Conservation (phyloP, 1,140 invertebrate genomes). For the Periplaneta americana region DNA sequence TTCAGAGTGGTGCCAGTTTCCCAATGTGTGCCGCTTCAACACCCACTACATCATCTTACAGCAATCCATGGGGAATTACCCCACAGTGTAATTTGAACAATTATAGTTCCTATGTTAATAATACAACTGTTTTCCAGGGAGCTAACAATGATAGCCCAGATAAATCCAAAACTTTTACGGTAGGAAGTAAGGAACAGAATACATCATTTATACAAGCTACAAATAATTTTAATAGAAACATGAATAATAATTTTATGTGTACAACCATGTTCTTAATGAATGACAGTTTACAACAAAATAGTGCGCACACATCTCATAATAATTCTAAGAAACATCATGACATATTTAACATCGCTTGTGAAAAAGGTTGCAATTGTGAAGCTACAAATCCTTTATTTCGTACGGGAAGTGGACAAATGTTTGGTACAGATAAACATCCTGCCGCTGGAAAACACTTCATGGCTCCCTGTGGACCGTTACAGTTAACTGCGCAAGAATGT, state of each 20-base stretch:
- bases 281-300: conserved; percentile 19
- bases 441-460: conserved; percentile 42
- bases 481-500: conserved; percentile 68
- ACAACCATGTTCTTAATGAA: conserved; percentile 22
- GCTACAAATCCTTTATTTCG: conserved; percentile 18
- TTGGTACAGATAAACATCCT: conserved; percentile 15
- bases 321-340: conserved; percentile 10
- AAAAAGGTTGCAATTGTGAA: conserved; percentile 22
- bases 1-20: conserved; percentile 14
- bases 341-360: conserved; percentile 17
- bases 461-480: conserved; percentile 61
- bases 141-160: neutral
- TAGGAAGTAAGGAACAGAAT: neutral
- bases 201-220: neutral
- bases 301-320: conserved; percentile 6
- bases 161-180: neutral
- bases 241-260: conserved; percentile 22
- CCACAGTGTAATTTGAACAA: conserved; percentile 10
- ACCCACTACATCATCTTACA: neutral
- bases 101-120: conserved; percentile 1
- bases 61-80: conserved; percentile 5
- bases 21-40: conserved; percentile 9
- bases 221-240: conserved; percentile 11
- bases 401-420: conserved; percentile 10
- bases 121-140: neutral